Base-by-base conservation (phyloP, 2,888 invertebrate species). In the Homarus gammarus region DNA sequence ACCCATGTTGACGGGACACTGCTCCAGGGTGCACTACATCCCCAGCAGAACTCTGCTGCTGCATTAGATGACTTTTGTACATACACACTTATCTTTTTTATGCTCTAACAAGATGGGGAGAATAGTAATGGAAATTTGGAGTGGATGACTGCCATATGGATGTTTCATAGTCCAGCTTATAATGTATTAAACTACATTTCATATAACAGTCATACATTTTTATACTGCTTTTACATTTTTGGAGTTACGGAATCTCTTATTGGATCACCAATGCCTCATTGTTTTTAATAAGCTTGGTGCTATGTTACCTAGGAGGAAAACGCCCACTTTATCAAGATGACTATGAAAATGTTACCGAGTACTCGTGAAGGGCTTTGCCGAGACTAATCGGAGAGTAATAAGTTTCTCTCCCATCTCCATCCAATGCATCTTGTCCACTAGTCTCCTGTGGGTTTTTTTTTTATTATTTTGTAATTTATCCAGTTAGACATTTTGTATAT, bases 1-100 rank as follows among this genome's bases (percentile, higher is more conserved):
- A 68, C 68, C 68, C 33, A 44, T 31, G 22, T 72, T 83, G 83
- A 68, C 40, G 61, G 79, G 73, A 72, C 83, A 27, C 49, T 31
- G 82, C 22, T 1, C 68, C 56, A 49, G 15, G 51, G 51, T 36
- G 56, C 36, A 6, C n/a, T 64, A 27, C 61, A 64, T 27, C 27
- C 61, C 61, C 27, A n/a, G 27, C 6, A 64, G 27, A 5, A 18
- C 27, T 27, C 56, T 27, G 61, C 27, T 64, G 27, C 22, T 15
- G 40, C 72, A 33, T 72, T 33, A 61, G 83, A 33, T 51, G 56
- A 72, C 83, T 72, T 40, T 85, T 85, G 85, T 85, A 85, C 18
- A 85, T 85, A 85, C 85, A 78, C 85, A 75, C 38, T 56, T 84
- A 36, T 72, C 75, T 84, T 77, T 85, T 38, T 84, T 44, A 77